Evolutionary conservation across 2,888 invertebrate species (phyloP).

Genomic region (Axea sp.): DNA sequence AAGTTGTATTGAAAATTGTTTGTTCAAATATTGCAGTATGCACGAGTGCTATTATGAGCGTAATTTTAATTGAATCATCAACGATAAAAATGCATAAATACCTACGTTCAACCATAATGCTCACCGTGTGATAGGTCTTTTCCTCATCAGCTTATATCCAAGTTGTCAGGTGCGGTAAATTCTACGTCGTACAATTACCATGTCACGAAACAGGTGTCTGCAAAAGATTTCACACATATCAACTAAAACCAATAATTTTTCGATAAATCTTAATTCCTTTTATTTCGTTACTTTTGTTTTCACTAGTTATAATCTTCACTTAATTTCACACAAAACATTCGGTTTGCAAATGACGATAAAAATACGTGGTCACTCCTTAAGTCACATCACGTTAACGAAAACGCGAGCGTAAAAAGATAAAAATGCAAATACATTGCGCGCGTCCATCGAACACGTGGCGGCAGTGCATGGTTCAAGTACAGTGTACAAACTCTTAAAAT

Average conservation of each 20-base stretch:
- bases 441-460: constrained; percentile 39
- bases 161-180: constrained; percentile 37
- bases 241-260: constrained; percentile 9
- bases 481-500: constrained; percentile 3
- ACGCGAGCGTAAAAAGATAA: neutral
- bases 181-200: constrained; percentile 49
- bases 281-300: constrained; percentile 3
- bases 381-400: neutral
- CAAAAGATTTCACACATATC: constrained; percentile 8
- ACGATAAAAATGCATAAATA: too few species aligned
- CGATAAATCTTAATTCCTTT: constrained; percentile 1
- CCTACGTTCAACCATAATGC: too few species aligned
- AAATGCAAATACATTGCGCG: constrained; percentile 3
- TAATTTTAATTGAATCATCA: too few species aligned
- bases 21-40: too few species aligned
- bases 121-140: too few species aligned
- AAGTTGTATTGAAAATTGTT: too few species aligned
- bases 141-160: constrained; percentile 39
- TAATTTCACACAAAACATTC: neutral
- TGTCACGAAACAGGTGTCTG: constrained; percentile 48
- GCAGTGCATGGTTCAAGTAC: constrained; percentile 14
- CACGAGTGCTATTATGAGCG: too few species aligned
- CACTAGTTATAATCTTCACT: neutral
- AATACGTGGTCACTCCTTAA: too few species aligned
- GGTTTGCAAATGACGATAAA: too few species aligned